A percentile compares a stretch with the other conserved stretches of the same genome.
These are phyloP conservation scores for Brachionichthys hirsutus DNA, from an alignment of 2,113 vertebrate genomes.

Conservation along the genomic window DNA sequence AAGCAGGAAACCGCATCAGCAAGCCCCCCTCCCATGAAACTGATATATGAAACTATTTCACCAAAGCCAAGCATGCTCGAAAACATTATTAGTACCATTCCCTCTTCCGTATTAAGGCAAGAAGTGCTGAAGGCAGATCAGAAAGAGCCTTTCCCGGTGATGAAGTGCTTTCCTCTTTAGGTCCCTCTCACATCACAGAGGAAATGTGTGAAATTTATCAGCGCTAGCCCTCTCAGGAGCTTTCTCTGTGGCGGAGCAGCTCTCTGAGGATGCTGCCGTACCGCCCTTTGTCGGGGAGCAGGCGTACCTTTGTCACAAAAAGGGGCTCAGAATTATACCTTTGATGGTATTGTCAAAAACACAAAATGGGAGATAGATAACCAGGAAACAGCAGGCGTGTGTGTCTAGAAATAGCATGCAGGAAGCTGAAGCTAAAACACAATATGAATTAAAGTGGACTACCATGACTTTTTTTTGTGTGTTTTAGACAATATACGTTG, in stretches of 20 bases:
- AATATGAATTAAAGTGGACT: no score
- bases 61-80: conserved; percentile 81
- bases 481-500: conserved; percentile 34
- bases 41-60: conserved; percentile 82
- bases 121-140: conserved; percentile 75
- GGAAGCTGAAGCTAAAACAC: not conserved
- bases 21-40: conserved; percentile 63
- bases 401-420: conserved; percentile 21
- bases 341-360: conserved; percentile 66
- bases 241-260: conserved; percentile 40
- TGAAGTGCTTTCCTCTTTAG: conserved; percentile 77
- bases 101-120: conserved; percentile 77
- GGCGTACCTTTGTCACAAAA: conserved; percentile 56
- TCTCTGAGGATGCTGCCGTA: conserved; percentile 45
- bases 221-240: conserved; percentile 60
- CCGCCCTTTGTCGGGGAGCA: conserved; percentile 60
- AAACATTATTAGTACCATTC: conserved; percentile 81
- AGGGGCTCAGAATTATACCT: conserved; percentile 54
- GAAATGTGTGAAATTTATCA: conserved; percentile 81
- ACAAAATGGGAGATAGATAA: conserved; percentile 56
- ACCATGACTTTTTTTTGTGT: conserved; percentile 11
- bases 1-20: conserved; percentile 61
- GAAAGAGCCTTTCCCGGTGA: conserved; percentile 74
- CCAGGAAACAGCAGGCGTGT: conserved; percentile 16
- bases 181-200: conserved; percentile 70